A percentile compares a stretch with the other conserved stretches of the same genome.
Evolutionary conservation across 2,797 vertebrate species (phyloP).

Genomic region (Lepus oiostolus): DNA sequence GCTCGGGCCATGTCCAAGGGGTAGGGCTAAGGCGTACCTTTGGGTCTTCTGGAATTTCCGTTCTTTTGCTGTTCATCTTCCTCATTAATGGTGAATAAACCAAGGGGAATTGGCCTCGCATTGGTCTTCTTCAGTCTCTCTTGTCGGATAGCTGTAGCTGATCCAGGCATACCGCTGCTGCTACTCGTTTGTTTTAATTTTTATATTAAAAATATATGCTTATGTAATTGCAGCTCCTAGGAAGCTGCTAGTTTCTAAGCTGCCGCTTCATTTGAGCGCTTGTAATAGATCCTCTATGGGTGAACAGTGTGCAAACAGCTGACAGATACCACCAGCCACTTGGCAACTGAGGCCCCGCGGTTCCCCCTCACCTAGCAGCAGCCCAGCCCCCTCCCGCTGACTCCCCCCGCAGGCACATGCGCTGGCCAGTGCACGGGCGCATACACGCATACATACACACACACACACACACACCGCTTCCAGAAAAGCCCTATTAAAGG

Average conservation of each 20-base stretch:
- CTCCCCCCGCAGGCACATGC: neutral
- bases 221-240: conserved; percentile 85
- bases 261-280: conserved; percentile 88
- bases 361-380: conserved; percentile 80
- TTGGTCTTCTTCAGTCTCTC: conserved; percentile 92
- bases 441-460: neutral
- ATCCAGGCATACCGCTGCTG: conserved; percentile 88
- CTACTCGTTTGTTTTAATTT: conserved; percentile 84
- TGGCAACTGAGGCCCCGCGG: conserved; percentile 83
- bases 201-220: conserved; percentile 83
- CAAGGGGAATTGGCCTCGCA: conserved; percentile 91
- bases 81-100: conserved; percentile 97
- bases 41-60: conserved; percentile 88
- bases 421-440: conserved; percentile 33
- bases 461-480: conserved; percentile 84
- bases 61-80: conserved; percentile 96
- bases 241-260: conserved; percentile 84
- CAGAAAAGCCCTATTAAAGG: conserved; percentile 84
- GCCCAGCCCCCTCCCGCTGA: conserved; percentile 62
- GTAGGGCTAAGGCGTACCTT: conserved; percentile 89
- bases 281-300: conserved; percentile 87
- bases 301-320: conserved; percentile 87
- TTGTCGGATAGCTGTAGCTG: conserved; percentile 87
- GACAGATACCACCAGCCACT: conserved; percentile 88
- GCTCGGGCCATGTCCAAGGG: neutral